phyloP scores from a whole-genome alignment of 2,113 vertebrate genomes.

The Lycaon pictus region DNA sequence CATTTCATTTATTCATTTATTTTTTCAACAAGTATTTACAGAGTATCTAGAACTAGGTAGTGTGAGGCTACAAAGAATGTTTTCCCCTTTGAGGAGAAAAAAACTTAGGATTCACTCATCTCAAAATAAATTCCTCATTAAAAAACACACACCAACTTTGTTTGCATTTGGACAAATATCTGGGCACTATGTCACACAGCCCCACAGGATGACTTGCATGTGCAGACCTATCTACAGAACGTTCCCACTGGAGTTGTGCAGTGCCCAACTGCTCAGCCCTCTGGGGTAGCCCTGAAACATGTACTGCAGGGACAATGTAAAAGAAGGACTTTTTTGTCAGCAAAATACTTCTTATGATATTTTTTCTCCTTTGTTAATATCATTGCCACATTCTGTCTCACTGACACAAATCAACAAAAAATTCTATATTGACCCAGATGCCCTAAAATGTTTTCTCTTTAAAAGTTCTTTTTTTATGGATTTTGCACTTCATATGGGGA shows the following conservation, averaged over 20 bases:
- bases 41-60: not conserved
- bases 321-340: not conserved
- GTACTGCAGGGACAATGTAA: not conserved
- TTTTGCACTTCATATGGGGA: not conserved
- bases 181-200: not conserved
- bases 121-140: conserved; percentile 17
- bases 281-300: not conserved
- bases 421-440: not conserved
- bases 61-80: not conserved
- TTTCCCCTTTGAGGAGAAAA: not conserved
- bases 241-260: fast-evolving
- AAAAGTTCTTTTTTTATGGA: not conserved
- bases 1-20: not conserved
- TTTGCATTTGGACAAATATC: not conserved
- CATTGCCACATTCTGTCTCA: not conserved
- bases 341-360: not conserved
- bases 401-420: conserved; percentile 1
- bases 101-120: not conserved
- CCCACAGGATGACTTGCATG: not conserved
- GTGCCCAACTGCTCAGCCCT: not conserved
- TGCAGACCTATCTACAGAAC: not conserved
- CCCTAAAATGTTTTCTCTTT: conserved; percentile 40
- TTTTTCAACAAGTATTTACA: conserved; percentile 44
- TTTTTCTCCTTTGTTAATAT: conserved; percentile 1
- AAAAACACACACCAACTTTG: not conserved